Evolutionary conservation across 2,797 vertebrate genomes (phyloP).

Genomic region (Pogoniulus pusillus): DNA sequence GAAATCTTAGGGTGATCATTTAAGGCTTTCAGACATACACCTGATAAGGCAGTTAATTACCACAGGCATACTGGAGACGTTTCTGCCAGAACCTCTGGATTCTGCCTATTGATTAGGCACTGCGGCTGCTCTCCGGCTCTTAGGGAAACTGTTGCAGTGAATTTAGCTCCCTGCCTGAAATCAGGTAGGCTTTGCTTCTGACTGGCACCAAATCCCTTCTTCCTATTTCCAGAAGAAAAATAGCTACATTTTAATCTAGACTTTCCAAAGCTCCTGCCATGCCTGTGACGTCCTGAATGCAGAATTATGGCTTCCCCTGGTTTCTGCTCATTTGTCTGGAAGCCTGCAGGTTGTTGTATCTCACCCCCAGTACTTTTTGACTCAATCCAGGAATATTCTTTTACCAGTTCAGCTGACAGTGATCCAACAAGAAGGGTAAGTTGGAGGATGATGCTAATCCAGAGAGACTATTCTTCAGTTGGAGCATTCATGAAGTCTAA

Average conservation of each 20-base stretch:
- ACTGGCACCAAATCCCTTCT: conserved; percentile 58
- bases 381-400: conserved; percentile 8
- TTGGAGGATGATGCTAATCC: conserved; percentile 53
- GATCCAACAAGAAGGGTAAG: conserved; percentile 11
- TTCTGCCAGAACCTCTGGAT: conserved; percentile 67
- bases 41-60: conserved; percentile 76
- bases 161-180: conserved; percentile 70
- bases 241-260: conserved; percentile 43
- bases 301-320: conserved; percentile 35
- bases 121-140: conserved; percentile 45
- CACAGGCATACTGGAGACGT: conserved; percentile 44
- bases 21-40: conserved; percentile 64
- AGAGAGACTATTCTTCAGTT: conserved; percentile 17
- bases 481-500: conserved; percentile 33
- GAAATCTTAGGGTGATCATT: conserved; percentile 52
- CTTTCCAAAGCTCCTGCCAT: conserved; percentile 60
- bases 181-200: conserved; percentile 63
- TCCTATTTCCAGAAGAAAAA: conserved; percentile 55
- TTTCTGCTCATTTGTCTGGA: conserved; percentile 60
- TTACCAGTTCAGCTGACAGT: conserved; percentile 43
- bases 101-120: conserved; percentile 60
- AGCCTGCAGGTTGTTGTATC: conserved; percentile 19
- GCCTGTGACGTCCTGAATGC: conserved; percentile 48
- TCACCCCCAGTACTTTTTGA: background rate
- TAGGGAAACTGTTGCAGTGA: conserved; percentile 64